These are phyloP conservation scores for Megaceryle alcyon DNA, from an alignment of 2,797 vertebrate species.

Conservation along the genomic window DNA sequence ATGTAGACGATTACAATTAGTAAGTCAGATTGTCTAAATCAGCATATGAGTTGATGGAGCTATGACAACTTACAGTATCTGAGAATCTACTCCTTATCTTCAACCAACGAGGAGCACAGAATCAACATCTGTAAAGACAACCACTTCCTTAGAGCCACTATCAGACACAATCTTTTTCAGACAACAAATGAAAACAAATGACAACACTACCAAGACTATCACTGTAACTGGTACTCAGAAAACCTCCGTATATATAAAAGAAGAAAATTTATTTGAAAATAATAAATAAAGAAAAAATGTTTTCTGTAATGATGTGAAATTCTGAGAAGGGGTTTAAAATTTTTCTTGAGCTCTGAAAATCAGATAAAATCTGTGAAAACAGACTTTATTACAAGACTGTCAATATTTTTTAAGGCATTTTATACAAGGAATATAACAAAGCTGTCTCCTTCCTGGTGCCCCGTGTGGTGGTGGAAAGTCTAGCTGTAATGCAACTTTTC, in stretches of 20 bases:
- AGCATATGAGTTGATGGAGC: background rate
- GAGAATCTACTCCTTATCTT: background rate
- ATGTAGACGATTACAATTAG: background rate
- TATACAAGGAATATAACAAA: background rate
- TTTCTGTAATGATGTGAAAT: background rate
- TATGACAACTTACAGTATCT: background rate
- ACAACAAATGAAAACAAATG: background rate
- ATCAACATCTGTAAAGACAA: background rate
- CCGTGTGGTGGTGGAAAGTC: background rate
- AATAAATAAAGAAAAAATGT: background rate
- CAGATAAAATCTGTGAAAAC: background rate
- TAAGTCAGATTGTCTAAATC: slow-evolving; percentile 20
- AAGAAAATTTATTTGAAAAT: background rate
- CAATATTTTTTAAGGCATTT: background rate
- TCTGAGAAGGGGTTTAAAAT: background rate
- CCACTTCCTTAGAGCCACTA: background rate
- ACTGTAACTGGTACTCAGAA: background rate
- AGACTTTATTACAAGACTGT: background rate
- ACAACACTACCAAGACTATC: background rate
- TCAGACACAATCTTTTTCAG: background rate
- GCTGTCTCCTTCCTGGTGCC: background rate
- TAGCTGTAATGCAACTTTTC: background rate
- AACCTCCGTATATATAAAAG: background rate
- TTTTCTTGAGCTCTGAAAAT: background rate
- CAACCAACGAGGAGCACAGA: background rate